Percentiles rank a stretch among this genome's conserved stretches.
Conservation (phyloP, 1,140 invertebrate species). For the Drosophila yakuba region DNA sequence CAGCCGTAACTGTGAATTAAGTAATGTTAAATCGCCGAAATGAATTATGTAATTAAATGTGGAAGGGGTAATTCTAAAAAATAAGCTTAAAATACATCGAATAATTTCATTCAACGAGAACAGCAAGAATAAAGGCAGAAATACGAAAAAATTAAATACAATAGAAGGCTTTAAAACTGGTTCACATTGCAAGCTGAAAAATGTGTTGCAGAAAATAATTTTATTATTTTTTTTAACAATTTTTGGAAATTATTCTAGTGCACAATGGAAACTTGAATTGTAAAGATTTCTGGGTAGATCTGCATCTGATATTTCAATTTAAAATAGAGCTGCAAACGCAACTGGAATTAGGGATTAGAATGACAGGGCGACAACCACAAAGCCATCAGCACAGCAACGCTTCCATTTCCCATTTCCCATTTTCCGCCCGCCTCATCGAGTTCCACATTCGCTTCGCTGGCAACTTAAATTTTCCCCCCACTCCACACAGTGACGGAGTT, state of each 20-base stretch:
- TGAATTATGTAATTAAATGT: neutral
- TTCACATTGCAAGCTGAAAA: no score
- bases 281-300: neutral
- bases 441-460: slow-evolving; percentile 9
- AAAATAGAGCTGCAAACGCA: slow-evolving; percentile 2
- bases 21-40: neutral
- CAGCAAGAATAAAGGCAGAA: no score
- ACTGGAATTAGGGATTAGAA: slow-evolving; percentile 14
- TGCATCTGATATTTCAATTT: slow-evolving; percentile 14
- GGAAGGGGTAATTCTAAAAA: no score
- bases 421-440: slow-evolving; percentile 5
- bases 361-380: slow-evolving; percentile 28
- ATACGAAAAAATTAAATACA: no score
- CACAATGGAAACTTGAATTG: neutral
- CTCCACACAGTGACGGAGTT: slow-evolving; percentile 1
- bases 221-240: no score
- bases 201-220: no score
- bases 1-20: neutral
- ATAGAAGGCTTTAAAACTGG: no score
- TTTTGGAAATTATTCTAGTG: no score
- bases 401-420: slow-evolving; percentile 1
- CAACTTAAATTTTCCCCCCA: slow-evolving; percentile 20
- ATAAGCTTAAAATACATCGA: no score
- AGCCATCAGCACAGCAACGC: slow-evolving; percentile 16
- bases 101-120: no score